Conservation (phyloP, 1,140 invertebrate species). For the Elysia chlorotica region DNA sequence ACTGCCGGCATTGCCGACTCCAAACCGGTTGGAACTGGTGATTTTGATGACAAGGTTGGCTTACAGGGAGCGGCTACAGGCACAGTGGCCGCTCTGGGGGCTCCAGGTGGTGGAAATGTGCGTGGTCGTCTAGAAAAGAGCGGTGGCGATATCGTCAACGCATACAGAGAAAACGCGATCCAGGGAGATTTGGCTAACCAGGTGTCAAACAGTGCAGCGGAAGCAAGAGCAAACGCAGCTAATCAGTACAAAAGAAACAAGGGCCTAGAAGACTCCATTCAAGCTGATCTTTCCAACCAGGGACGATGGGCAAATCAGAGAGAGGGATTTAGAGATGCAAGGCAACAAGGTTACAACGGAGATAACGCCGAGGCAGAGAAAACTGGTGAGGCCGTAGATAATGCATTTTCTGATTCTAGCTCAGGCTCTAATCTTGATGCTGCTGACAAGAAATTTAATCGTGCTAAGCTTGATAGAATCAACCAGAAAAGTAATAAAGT, state of each 20-base stretch:
- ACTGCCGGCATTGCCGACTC: neutral
- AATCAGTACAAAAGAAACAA: conserved; percentile 16
- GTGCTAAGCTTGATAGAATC: conserved; percentile 12
- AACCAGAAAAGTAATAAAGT: conserved; percentile 20
- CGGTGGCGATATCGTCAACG: conserved; percentile 9
- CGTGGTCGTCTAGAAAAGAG: conserved; percentile 7
- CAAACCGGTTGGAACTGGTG: neutral
- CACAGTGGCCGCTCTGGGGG: neutral
- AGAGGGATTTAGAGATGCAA: conserved; percentile 7
- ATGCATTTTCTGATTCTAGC: neutral
- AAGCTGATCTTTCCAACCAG: conserved; percentile 1
- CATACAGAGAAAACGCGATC: neutral
- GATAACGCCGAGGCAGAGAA: conserved; percentile 8
- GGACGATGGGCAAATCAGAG: conserved; percentile 13
- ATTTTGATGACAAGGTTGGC: neutral
- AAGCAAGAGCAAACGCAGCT: conserved; percentile 4
- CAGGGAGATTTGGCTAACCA: conserved; percentile 9
- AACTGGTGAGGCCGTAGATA: neutral
- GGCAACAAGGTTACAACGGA: conserved; percentile 8
- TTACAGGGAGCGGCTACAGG: neutral
- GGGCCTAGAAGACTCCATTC: conserved; percentile 12
- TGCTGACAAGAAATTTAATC: conserved; percentile 7
- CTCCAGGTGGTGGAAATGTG: neutral
- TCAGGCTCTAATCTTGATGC: neutral
- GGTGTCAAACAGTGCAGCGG: neutral